Evolutionary conservation across 2,888 invertebrate species (phyloP), one percentile per base, ranked within the genome.

Genomic region (Pyrgus malvae): DNA sequence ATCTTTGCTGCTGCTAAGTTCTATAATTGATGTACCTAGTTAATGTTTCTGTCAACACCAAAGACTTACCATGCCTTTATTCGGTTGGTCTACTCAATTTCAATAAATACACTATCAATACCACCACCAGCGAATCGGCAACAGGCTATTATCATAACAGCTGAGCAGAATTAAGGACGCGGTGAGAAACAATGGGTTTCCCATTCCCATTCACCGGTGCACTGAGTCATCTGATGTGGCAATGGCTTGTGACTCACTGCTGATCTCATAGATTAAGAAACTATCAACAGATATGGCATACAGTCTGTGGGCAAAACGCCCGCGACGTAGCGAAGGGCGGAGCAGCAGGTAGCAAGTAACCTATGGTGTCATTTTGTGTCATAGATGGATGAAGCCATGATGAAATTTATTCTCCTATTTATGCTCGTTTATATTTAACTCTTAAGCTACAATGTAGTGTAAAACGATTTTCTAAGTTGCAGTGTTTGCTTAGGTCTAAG

Each of bases 221-320:
- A 53, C 44, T 89, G 89, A 89, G 83, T 88, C 88, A 87, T 84
- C 84, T 82, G 81, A 76, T 84, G 83, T 79, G 73, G 83, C 83
- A 83, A 80, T 72, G 74, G 76, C 77, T 70, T 70, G 70, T 89
- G 85, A 89, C 69, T 88, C 87, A 89, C 67, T 66, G 71, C 72
- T 73, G 76, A 73, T 76, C 73, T 80, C 74, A 70, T 69, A 65
- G 70, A 76, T 73, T 76, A 74, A 72, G 66, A 77, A 76, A 68
- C 65, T 58, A 58, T 54, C 62, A 60, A 66, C 49, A 74, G 76
- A 80, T 76, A 69, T 65, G 75, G 68, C 66, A 70, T 58, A 41
- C 48, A 21, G 51, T 21, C 48, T 21, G 51, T 44, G 35, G 51
- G 42, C 33, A 42, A 19, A n/a, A 17, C 35, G 44, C 51, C 37